Evolutionary conservation across 2,797 vertebrate genomes (phyloP).

Genomic region (Spheniscus humboldti): DNA sequence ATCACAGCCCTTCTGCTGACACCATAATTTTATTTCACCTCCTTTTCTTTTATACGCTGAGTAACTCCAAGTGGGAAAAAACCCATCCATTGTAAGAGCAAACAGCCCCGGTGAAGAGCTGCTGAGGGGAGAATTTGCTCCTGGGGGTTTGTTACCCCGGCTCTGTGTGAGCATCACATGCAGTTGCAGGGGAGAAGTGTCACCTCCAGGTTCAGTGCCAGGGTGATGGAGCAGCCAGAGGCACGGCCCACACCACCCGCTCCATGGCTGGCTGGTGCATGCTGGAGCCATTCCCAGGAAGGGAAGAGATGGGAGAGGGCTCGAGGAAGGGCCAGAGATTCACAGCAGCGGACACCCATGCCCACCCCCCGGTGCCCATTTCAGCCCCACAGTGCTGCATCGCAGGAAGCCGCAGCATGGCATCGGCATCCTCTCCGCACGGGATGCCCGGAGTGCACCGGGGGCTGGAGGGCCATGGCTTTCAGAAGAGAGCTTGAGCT

Average conservation of each 20-base stretch:
- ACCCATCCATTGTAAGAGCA: rapidly evolving
- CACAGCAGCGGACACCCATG: rapidly evolving
- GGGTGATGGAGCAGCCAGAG: not conserved
- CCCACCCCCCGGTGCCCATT: rapidly evolving
- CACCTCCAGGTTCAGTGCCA: rapidly evolving
- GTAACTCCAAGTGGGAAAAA: not conserved
- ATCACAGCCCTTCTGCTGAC: not conserved
- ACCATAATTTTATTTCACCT: not conserved
- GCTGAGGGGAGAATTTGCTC: not conserved
- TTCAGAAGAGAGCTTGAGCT: not conserved
- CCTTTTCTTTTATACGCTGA: not conserved
- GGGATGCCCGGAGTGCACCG: rapidly evolving
- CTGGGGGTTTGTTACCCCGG: not conserved
- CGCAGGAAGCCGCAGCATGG: rapidly evolving
- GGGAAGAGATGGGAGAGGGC: not conserved
- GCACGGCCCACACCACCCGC: not conserved
- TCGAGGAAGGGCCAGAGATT: not conserved
- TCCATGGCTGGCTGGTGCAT: not conserved
- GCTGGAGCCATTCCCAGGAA: not conserved
- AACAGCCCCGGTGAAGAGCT: not conserved
- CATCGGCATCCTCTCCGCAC: rapidly evolving
- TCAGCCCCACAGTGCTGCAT: not conserved
- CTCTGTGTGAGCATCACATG: rapidly evolving
- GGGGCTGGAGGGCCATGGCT: not conserved
- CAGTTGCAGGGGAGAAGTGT: not conserved